Evolutionary conservation across 1,140 invertebrate genomes (phyloP).

Genomic region (Hycleus phaleratus): DNA sequence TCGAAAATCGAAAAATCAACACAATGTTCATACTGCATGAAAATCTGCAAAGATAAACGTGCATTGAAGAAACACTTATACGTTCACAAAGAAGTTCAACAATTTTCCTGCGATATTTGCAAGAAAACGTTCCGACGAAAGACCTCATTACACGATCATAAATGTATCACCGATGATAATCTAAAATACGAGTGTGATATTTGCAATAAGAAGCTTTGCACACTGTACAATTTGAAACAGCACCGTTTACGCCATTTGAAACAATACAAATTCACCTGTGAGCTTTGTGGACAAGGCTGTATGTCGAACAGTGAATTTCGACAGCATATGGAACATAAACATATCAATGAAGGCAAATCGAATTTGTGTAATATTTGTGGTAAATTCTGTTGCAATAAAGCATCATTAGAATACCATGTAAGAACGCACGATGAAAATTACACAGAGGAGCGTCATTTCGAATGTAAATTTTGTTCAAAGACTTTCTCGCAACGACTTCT

Average conservation of each 20-base stretch:
- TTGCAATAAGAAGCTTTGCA: constrained; percentile 54
- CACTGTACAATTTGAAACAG: constrained; percentile 56
- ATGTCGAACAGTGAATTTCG: constrained; percentile 31
- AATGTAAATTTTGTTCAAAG: not conserved
- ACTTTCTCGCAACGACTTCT: constrained; percentile 1
- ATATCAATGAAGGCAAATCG: constrained; percentile 1
- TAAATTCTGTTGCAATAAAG: constrained; percentile 28
- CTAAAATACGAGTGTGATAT: constrained; percentile 35
- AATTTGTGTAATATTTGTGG: constrained; percentile 32
- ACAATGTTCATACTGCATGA: constrained; percentile 43
- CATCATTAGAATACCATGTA: constrained; percentile 27
- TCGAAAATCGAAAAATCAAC: constrained; percentile 8
- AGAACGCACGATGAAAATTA: constrained; percentile 20
- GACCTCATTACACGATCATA: constrained; percentile 42
- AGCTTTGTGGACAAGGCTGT: constrained; percentile 31
- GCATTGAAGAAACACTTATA: constrained; percentile 51
- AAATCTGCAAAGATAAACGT: constrained; percentile 47
- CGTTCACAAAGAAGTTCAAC: constrained; percentile 53
- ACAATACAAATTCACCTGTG: constrained; percentile 36
- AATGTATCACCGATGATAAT: constrained; percentile 29
- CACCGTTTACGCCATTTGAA: constrained; percentile 55
- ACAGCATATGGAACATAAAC: constrained; percentile 29
- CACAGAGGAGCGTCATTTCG: not conserved
- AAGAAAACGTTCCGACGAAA: constrained; percentile 29
- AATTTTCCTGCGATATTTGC: constrained; percentile 48